A percentile compares a stretch with the other conserved stretches of the same genome.
Conservation (phyloP, 2,113 vertebrate genomes). For the Notechis scutatus region DNA sequence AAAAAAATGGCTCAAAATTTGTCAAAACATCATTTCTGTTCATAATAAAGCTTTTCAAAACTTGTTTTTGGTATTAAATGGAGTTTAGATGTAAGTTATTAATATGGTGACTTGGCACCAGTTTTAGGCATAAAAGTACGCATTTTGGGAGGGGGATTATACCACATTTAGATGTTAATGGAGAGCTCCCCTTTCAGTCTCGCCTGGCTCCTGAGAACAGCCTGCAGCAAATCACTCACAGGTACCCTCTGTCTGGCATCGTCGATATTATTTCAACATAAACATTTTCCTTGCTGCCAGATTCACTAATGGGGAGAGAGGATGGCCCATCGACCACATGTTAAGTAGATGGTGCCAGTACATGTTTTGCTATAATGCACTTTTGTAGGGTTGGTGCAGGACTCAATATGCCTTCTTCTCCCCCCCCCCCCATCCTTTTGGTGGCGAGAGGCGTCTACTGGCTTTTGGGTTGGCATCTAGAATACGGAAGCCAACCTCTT, state of each 20-base stretch:
- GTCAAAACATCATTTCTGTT: background rate
- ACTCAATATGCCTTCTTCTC: background rate
- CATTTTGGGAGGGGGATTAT: background rate
- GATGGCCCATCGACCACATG: background rate
- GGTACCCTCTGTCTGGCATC: slow-evolving; percentile 19
- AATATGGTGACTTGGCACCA: slow-evolving; percentile 20
- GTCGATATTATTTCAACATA: slow-evolving; percentile 20
- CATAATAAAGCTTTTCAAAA: background rate
- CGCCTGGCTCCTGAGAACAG: background rate
- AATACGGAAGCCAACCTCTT: background rate
- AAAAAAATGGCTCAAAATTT: background rate
- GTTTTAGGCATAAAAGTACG: slow-evolving; percentile 2
- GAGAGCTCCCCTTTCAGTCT: slow-evolving; percentile 2
- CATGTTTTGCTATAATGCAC: slow-evolving; percentile 12
- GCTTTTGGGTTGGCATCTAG: background rate
- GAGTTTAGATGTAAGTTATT: slow-evolving; percentile 3
- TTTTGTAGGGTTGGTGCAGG: background rate
- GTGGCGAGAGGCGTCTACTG: slow-evolving; percentile 32
- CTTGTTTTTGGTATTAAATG: background rate
- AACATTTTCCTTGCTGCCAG: slow-evolving; percentile 22
- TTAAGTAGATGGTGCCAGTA: slow-evolving; percentile 16
- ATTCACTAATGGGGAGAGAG: slow-evolving; percentile 2
- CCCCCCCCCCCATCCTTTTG: slow-evolving; percentile 9
- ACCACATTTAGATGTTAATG: slow-evolving; percentile 10
- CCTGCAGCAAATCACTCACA: slow-evolving; percentile 23